Base-by-base conservation (phyloP, 2,888 invertebrate genomes). In the Cataglyphis cursor region DNA sequence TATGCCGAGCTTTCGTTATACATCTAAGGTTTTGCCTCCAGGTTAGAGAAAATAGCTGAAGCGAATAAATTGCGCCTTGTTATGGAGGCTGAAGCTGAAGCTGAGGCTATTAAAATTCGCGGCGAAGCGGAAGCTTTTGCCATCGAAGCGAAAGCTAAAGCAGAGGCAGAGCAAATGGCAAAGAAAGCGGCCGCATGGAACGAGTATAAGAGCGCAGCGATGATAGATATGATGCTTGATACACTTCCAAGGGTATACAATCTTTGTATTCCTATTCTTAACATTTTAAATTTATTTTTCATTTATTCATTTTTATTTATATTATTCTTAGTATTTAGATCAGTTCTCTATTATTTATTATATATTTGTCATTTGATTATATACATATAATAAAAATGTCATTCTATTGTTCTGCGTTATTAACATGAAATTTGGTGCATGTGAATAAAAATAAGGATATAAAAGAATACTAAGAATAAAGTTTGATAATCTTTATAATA, bases 101-200 rank as follows among this genome's bases (percentile, higher is more conserved):
- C 99, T 0, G 99, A 99, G 95, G 97, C 99, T 24, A 96, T 97
- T 41, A 96, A 96, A 93, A 97, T 99, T 85, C 97, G 97, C 87
- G 98, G 98, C 62, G 98, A 98, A 96, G 98, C 97, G 88, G 99
- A 97, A 95, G 99, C 99, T 0, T 99, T 96, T 95, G 98, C 99
- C 35, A 98, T 99, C 93, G 97, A 98, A 92, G 99, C 98, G 0
- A 99, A 98, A 95, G 99, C 99, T 0, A 98, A 97, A 90, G 99
- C 99, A 1, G 99, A 99, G 94, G 99, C 99, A 0, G 99, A 98
- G 95, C 99, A 99, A 95, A 99, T 99, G 98, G 97, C 98, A 0
- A 98, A 98, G 95, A 99, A 99, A 93, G 99, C 99, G 0, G 99
- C 99, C 91, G 99, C 99, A 21, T 99, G 98, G 97, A 98, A 97